phyloP scores from a whole-genome alignment of 2,113 vertebrate genomes.

The Hucho hucho region DNA sequence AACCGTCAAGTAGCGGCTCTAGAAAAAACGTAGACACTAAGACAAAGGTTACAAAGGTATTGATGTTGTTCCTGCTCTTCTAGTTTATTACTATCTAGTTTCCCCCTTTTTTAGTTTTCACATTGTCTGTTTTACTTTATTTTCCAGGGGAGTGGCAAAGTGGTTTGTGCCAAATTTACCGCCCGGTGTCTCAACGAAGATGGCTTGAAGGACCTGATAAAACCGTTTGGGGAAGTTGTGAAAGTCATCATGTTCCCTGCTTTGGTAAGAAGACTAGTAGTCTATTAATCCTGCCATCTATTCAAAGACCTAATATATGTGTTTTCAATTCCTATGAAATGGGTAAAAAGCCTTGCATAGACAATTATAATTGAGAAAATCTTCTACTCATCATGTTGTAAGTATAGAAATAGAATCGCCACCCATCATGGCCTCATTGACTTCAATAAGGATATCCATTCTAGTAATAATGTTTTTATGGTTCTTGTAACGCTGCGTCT shows the following conservation, averaged over 20 bases:
- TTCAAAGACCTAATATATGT: neutral
- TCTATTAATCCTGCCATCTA: neutral
- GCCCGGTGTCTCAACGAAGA: slow-evolving; percentile 57
- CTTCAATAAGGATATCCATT: too few species aligned
- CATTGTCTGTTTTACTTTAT: slow-evolving; percentile 15
- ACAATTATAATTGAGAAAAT: neutral
- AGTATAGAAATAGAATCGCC: too few species aligned
- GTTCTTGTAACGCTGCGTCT: neutral
- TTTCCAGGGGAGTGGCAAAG: slow-evolving; percentile 37
- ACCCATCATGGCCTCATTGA: too few species aligned
- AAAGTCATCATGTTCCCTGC: slow-evolving; percentile 66
- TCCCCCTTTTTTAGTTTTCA: neutral
- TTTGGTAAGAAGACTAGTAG: slow-evolving; percentile 52
- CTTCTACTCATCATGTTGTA: too few species aligned
- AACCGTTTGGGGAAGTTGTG: slow-evolving; percentile 61
- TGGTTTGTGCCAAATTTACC: slow-evolving; percentile 68
- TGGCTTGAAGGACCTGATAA: slow-evolving; percentile 52
- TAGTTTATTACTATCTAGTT: neutral
- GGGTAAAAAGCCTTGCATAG: too few species aligned
- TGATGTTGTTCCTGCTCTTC: neutral
- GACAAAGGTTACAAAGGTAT: slow-evolving; percentile 38
- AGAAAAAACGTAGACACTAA: neutral
- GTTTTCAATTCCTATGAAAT: too few species aligned
- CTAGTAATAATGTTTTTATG: too few species aligned
- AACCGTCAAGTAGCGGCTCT: neutral